These are phyloP conservation scores for Norana najaformis DNA, from an alignment of 2,888 invertebrate species.

Conservation along the genomic window DNA sequence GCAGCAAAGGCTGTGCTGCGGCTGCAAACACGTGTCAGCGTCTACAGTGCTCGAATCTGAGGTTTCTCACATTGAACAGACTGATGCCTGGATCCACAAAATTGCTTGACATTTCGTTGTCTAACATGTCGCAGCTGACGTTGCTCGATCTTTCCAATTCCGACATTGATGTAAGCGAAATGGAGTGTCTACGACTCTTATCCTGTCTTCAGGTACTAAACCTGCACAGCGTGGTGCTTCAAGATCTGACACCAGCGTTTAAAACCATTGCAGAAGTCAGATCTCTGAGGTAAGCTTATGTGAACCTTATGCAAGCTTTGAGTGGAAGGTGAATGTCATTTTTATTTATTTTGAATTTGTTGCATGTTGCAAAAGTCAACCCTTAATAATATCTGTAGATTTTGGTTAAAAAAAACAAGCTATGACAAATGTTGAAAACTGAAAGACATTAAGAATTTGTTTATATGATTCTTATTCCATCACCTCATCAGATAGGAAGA, in stretches of 20 bases:
- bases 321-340: not conserved
- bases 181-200: not conserved
- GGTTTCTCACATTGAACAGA: conserved; percentile 9
- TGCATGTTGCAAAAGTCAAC: no score
- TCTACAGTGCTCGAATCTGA: not conserved
- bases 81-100: conserved; percentile 15
- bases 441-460: no score
- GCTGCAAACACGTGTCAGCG: not conserved
- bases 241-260: not conserved
- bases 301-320: not conserved
- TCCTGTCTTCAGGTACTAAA: not conserved
- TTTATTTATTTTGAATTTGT: not conserved
- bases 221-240: conserved; percentile 14
- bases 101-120: not conserved
- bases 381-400: not conserved
- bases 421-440: no score
- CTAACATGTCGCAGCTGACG: conserved; percentile 14
- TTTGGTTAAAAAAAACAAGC: not conserved
- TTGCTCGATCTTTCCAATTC: conserved; percentile 9
- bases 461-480: no score
- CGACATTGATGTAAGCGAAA: not conserved
- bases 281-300: conserved; percentile 4
- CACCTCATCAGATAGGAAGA: no score
- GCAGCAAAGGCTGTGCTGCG: not conserved
- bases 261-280: conserved; percentile 9